phyloP scores from a whole-genome alignment of 1,140 invertebrate species.

The Magallana ariakensis region DNA sequence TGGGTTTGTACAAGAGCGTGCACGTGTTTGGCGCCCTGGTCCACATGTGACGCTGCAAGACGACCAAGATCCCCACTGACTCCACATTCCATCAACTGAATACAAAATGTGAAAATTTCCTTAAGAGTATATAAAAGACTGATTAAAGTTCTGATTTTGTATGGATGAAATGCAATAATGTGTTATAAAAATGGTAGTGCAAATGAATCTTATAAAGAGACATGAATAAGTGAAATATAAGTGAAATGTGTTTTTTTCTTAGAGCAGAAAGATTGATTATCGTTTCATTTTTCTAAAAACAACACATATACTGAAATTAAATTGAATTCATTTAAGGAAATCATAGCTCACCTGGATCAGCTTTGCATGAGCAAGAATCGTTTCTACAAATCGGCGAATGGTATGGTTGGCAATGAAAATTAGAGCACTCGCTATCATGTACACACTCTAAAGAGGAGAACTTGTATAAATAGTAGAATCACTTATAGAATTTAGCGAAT shows the following conservation, averaged over 20 bases:
- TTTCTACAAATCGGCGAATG: background rate
- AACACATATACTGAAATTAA: too few species aligned
- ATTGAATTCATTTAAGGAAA: too few species aligned
- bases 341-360: background rate
- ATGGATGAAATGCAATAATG: too few species aligned
- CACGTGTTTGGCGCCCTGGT: constrained; percentile 88
- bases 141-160: too few species aligned
- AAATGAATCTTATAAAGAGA: too few species aligned
- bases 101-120: background rate
- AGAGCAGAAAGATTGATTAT: too few species aligned
- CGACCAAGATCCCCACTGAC: constrained; percentile 87
- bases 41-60: constrained; percentile 93
- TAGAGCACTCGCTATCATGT: background rate
- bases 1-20: constrained; percentile 59
- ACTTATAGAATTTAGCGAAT: background rate
- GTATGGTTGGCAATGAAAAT: background rate
- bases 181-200: too few species aligned
- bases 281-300: too few species aligned
- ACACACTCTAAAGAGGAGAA: background rate
- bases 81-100: constrained; percentile 70
- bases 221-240: too few species aligned
- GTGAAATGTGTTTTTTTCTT: too few species aligned
- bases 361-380: background rate
- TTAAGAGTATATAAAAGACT: too few species aligned
- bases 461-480: background rate